Conservation (phyloP, 2,888 invertebrate genomes). For the Scaptomyza parva region DNA sequence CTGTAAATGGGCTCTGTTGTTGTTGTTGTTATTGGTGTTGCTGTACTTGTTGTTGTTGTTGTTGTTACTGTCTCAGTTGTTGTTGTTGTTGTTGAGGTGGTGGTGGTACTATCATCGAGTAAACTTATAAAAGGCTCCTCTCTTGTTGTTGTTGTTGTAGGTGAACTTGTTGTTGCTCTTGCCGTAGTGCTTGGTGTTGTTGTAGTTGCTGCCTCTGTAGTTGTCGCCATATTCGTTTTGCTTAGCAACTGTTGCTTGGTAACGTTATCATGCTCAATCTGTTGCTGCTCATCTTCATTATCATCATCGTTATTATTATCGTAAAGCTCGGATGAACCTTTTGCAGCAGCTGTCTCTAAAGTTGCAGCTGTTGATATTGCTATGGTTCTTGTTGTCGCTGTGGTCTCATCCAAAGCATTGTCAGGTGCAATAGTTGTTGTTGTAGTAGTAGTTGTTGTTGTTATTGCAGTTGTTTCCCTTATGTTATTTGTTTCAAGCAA, state of each 20-base stretch:
- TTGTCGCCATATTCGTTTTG: conserved; percentile 55
- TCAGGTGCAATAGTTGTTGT: conserved; percentile 20
- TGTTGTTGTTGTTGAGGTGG: conserved; percentile 50
- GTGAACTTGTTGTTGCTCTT: conserved; percentile 37
- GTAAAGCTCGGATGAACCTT: conserved; percentile 26
- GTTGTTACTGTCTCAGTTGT: conserved; percentile 36
- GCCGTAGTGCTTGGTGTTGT: conserved; percentile 67
- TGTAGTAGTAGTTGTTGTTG: conserved; percentile 38
- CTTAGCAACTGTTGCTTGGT: conserved; percentile 39
- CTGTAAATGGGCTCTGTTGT: conserved; percentile 51
- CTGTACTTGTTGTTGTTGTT: conserved; percentile 51
- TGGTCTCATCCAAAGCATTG: conserved; percentile 44
- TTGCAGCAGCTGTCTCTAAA: conserved; percentile 32
- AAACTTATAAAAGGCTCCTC: conserved; percentile 67
- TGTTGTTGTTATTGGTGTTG: conserved; percentile 41
- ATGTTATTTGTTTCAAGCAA: conserved; percentile 81
- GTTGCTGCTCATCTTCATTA: conserved; percentile 39
- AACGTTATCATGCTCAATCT: conserved; percentile 41
- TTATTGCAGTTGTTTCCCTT: conserved; percentile 65
- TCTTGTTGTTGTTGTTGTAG: conserved; percentile 58
- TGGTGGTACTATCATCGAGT: conserved; percentile 67
- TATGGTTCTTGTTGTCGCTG: conserved; percentile 21
- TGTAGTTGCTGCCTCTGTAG: conserved; percentile 37
- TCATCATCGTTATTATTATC: neutral
- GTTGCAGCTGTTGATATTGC: conserved; percentile 15